A percentile compares a stretch with the other conserved stretches of the same genome.
phyloP scores from a whole-genome alignment of 2,888 invertebrate genomes.

The Tipula lateralis region DNA sequence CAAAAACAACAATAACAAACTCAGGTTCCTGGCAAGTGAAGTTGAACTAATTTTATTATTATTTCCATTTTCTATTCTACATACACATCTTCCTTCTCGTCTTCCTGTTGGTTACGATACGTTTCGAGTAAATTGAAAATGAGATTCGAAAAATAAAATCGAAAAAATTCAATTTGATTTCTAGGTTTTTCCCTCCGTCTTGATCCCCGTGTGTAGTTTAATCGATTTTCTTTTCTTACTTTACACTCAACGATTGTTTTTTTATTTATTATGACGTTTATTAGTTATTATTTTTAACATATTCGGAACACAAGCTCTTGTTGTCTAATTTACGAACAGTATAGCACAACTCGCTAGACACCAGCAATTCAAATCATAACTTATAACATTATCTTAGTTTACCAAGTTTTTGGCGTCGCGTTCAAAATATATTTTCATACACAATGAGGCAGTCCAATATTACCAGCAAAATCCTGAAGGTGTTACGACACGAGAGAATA shows the following conservation, averaged over 20 bases:
- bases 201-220: not conserved
- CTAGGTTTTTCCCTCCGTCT: not conserved
- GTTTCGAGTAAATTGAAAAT: not conserved
- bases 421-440: not conserved
- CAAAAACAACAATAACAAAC: not conserved
- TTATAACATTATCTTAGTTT: not conserved
- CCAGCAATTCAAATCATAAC: not conserved
- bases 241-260: not conserved
- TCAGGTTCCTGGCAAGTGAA: slow-evolving; percentile 11
- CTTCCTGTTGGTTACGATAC: not conserved
- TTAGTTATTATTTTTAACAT: not conserved
- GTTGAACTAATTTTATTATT: slow-evolving; percentile 19
- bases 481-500: not conserved
- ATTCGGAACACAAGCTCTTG: not conserved
- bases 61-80: not conserved
- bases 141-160: not conserved
- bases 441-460: not conserved
- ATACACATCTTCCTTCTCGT: not conserved
- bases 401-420: not conserved
- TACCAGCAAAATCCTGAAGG: not conserved
- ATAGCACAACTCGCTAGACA: no score
- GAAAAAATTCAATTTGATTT: not conserved
- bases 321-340: not conserved
- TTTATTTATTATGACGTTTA: not conserved
- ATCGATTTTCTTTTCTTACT: not conserved